Conservation (phyloP, 1,140 invertebrate genomes). For the Nephila pilipes region DNA sequence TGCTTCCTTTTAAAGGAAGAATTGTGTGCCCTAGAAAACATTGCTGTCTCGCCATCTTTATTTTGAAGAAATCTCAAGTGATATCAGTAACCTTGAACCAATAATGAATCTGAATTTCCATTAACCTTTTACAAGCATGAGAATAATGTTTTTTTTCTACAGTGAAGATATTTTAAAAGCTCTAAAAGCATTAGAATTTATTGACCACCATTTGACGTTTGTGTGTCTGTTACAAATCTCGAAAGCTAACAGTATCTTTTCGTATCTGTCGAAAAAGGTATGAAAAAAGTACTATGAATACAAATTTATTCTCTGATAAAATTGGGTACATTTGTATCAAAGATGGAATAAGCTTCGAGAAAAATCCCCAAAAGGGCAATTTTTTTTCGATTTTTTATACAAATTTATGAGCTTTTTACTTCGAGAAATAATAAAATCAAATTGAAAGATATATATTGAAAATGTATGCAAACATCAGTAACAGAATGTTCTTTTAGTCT, state of each 20-base stretch:
- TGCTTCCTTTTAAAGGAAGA: not conserved
- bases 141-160: not conserved
- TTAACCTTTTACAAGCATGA: not conserved
- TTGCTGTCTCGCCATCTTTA: not conserved
- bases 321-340: not conserved
- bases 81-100: not conserved
- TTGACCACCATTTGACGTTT: not conserved
- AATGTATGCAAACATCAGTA: too few relatives aligned
- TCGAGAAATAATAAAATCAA: too few relatives aligned
- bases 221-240: not conserved
- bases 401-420: too few relatives aligned
- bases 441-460: too few relatives aligned
- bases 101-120: not conserved
- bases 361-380: too few relatives aligned
- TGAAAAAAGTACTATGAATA: not conserved
- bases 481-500: too few relatives aligned
- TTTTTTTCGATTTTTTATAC: too few relatives aligned
- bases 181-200: conserved; percentile 8
- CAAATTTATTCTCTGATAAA: not conserved
- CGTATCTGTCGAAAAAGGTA: not conserved
- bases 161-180: not conserved
- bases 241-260: not conserved
- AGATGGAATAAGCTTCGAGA: not conserved
- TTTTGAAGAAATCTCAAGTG: not conserved
- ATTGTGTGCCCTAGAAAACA: not conserved